phyloP scores from a whole-genome alignment of 1,140 invertebrate genomes.

The Formica selysi region DNA sequence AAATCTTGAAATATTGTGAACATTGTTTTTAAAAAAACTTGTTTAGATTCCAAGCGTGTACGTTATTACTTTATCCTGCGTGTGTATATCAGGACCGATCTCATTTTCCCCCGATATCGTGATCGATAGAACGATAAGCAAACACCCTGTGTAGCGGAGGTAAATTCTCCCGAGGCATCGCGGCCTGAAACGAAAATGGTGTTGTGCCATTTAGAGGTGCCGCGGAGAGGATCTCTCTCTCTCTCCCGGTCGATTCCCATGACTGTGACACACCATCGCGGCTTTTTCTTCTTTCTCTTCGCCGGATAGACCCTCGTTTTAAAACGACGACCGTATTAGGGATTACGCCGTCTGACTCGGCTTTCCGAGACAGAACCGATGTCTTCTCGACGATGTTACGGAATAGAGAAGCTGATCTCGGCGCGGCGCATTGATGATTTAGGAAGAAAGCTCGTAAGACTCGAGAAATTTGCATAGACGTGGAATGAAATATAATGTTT shows the following conservation, averaged over 20 bases:
- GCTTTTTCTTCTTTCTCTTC: slow-evolving; percentile 14
- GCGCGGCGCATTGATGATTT: slow-evolving; percentile 3
- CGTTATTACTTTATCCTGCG: background rate
- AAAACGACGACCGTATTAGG: slow-evolving; percentile 55
- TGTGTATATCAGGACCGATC: background rate
- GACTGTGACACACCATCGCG: slow-evolving; percentile 42
- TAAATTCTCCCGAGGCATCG: slow-evolving; percentile 79
- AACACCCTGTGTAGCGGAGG: slow-evolving; percentile 31
- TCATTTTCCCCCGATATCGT: background rate
- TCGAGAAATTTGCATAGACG: background rate
- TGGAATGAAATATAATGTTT: background rate
- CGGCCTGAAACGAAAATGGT: slow-evolving; percentile 82
- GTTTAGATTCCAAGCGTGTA: background rate
- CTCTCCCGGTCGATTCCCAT: slow-evolving; percentile 28
- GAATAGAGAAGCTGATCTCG: slow-evolving; percentile 18
- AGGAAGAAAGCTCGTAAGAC: background rate
- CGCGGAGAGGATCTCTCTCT: slow-evolving; percentile 47
- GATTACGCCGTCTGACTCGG: slow-evolving; percentile 51
- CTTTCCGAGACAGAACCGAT: slow-evolving; percentile 17
- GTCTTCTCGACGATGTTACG: slow-evolving; percentile 19
- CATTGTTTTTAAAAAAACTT: background rate
- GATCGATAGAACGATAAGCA: slow-evolving; percentile 19
- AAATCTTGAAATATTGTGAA: background rate
- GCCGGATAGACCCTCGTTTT: slow-evolving; percentile 43
- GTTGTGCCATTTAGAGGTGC: slow-evolving; percentile 80